Evolutionary conservation across 2,888 invertebrate genomes (phyloP), one percentile per base, ranked within the genome.

Genomic region (Dolomedes plantarius): DNA sequence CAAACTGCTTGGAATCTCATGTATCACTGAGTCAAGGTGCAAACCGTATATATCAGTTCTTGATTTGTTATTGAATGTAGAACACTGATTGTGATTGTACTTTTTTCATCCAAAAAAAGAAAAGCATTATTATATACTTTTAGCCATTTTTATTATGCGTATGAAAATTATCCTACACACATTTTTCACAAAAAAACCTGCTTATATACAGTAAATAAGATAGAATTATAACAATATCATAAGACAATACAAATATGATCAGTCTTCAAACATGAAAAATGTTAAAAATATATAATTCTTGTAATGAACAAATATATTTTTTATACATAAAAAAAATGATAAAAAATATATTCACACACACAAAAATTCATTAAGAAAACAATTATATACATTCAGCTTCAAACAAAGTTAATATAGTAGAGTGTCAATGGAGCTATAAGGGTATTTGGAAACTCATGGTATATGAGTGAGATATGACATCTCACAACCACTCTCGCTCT

Each of bases 151-250:
- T 46, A 46, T 46, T 46, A 46, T 46, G 41, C 16, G 41, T 46
- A 46, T 46, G 41, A 46, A 46, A 46, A 46, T 46, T 46, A 16
- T 46, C 41, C 41, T 46, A 46, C 41, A 46, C 41, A 46, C 41
- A 13, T 16, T 46, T 46, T 46, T 46, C 41, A 46, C 41, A 46
- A 46, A n/a, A n/a, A n/a, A 46, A 46, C 41, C 16, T 46, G 41
- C 16, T 13, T 46, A 46, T 46, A 46, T 46, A 46, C 41, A 46
- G 41, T 16, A 46, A 46, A 46, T 46, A 46, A 46, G 16, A 13
- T 46, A 46, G 16, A 46, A 46, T 46, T 13, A 46, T 46, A 46
- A 13, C 41, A 1, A 16, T 6, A 16, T 46, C 9, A 46, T 46
- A 46, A 46, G 2, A 46, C 36, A 36, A 46, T 16, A 11, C n/a